Evolutionary conservation across 2,888 invertebrate species (phyloP).

Genomic region (Vandiemenella viatica): DNA sequence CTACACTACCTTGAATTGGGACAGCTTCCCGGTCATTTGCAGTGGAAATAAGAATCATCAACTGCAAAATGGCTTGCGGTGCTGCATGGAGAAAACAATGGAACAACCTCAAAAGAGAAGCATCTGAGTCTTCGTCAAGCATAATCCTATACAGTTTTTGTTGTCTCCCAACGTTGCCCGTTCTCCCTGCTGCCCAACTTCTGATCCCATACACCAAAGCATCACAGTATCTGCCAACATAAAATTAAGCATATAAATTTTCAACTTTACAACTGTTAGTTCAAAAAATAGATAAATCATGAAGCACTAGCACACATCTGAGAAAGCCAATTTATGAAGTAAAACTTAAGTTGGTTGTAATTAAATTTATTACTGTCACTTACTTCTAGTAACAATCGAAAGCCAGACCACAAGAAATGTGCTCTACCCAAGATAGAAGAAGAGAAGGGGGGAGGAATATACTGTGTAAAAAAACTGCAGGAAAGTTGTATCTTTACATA

Average conservation of each 20-base stretch:
- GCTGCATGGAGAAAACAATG: constrained; percentile 32
- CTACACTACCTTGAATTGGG: constrained; percentile 11
- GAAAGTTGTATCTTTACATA: no score
- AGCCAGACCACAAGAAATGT: no score
- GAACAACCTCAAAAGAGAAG: constrained; percentile 29
- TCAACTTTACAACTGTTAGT: neutral
- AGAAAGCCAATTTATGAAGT: no score
- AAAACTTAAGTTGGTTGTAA: no score
- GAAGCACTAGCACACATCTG: neutral
- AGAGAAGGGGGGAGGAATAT: no score
- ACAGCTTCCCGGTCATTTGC: constrained; percentile 2
- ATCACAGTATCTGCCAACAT: constrained; percentile 26
- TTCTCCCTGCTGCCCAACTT: constrained; percentile 26
- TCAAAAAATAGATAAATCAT: neutral
- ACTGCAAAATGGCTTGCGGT: constrained; percentile 31
- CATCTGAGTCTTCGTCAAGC: constrained; percentile 33
- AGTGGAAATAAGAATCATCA: constrained; percentile 25
- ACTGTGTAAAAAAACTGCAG: no score
- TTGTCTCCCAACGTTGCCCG: constrained; percentile 24
- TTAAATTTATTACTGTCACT: no score
- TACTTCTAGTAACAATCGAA: no score
- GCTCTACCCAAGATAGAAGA: no score
- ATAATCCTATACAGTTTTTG: constrained; percentile 28
- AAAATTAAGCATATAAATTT: constrained; percentile 2
- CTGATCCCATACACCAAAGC: constrained; percentile 29